Base-by-base conservation (phyloP, 2,113 vertebrate genomes). In the Recurvirostra avosetta region DNA sequence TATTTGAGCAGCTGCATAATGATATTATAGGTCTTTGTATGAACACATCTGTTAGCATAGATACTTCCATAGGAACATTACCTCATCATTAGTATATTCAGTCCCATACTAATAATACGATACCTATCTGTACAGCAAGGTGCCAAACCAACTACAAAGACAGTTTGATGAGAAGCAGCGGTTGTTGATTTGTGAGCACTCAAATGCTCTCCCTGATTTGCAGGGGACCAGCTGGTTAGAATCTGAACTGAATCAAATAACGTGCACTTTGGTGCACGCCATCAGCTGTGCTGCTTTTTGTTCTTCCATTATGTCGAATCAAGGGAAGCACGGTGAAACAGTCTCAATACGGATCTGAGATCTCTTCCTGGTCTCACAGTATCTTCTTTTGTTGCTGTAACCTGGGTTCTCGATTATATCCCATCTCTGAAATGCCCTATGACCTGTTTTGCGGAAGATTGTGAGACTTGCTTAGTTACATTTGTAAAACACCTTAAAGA, bases 201-300 rank as follows among this genome's bases (percentile, higher is more conserved):
- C 80, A 95, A 87, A 95, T 86, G 63, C 43, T 36, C 23, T 88
- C 73, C 94, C 53, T 95, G 83, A 81, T 97, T 97, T 95, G 88
- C 84, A 25, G 47, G 92, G 89, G 93, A 98, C 93, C 97, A 97
- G 96, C 95, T 97, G 94, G 75, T 95, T 95, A 95, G 93, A 95
- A 83, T 90, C 94, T 97, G 94, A 97, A 96, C 32, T 83, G 92
- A 97, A 97, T 96, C 96, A 97, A 97, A 97, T 93, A 96, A 96
- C 47, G 32, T 96, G 89, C 93, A 92, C 94, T 97, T 96, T 81
- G 92, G 86, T 94, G 84, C 92, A 95, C 22, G 17, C 82, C 29
- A 47, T 88, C 95, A 97, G 91, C 95, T 95, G 84, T 59, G 29
- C 88, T 97, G 94, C 91, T 96, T 84, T 97, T 97, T 97, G 80